A percentile compares a stretch with the other conserved stretches of the same genome.
Evolutionary conservation across 2,888 invertebrate genomes (phyloP).

Genomic region (Camponotus fellah): DNA sequence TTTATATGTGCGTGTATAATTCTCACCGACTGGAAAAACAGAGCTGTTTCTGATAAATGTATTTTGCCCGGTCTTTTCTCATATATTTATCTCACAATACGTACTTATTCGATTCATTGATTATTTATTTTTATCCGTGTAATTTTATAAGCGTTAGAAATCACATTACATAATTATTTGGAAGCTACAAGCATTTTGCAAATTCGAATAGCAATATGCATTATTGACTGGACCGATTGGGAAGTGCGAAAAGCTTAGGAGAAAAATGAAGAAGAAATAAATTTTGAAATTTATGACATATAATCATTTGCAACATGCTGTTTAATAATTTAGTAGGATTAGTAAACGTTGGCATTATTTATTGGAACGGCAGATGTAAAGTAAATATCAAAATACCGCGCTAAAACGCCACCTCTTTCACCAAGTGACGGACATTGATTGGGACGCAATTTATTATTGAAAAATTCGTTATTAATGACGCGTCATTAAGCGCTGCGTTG

Average conservation of each 20-base stretch:
- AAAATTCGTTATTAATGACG: conserved; percentile 7
- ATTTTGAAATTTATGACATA: background rate
- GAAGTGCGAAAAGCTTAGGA: background rate
- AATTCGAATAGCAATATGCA: background rate
- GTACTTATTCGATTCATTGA: conserved; percentile 12
- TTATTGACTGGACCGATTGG: background rate
- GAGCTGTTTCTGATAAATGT: background rate
- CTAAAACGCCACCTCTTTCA: background rate
- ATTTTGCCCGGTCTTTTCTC: background rate
- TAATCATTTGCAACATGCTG: background rate
- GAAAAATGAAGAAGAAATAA: background rate
- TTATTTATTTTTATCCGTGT: conserved; percentile 19
- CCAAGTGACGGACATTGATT: background rate
- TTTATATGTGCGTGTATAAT: conserved; percentile 9
- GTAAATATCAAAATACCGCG: background rate
- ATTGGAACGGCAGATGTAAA: background rate
- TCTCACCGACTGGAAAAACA: background rate
- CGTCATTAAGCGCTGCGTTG: conserved; percentile 37
- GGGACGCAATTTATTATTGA: conserved; percentile 54
- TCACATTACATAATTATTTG: conserved; percentile 12
- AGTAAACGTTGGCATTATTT: background rate
- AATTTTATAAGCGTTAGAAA: conserved; percentile 2
- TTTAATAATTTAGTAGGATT: background rate
- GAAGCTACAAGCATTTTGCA: background rate
- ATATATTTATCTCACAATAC: background rate